Conservation (phyloP, 2,113 vertebrate species). For the Antidorcas marsupialis region DNA sequence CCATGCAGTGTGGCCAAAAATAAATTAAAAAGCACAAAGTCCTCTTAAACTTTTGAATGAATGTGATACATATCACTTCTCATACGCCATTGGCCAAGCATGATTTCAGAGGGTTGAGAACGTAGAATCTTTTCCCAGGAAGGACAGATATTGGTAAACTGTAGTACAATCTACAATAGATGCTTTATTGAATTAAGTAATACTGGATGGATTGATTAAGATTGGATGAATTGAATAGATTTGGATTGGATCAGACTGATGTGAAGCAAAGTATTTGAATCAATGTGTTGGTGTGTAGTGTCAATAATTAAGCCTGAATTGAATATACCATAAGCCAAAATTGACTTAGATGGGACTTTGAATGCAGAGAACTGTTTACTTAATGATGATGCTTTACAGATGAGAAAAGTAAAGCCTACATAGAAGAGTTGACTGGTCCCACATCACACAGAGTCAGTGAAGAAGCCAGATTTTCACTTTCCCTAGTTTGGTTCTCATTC, state of each 20-base stretch:
- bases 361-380: neutral
- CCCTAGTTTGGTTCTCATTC: neutral
- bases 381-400: neutral
- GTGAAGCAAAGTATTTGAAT: neutral
- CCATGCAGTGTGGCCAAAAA: neutral
- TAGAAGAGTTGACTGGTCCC: neutral
- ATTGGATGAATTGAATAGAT: neutral
- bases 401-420: neutral
- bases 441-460: neutral
- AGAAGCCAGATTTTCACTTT: neutral
- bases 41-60: neutral
- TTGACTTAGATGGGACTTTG: neutral
- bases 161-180: neutral
- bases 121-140: neutral
- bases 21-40: neutral
- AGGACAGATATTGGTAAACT: neutral
- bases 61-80: neutral
- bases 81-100: neutral
- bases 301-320: neutral
- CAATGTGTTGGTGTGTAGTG: neutral
- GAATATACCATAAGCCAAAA: neutral
- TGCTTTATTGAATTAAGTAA: neutral
- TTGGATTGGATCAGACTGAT: neutral
- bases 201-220: neutral
- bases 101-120: neutral